Evolutionary conservation across 2,797 vertebrate species (phyloP).

Genomic region (Trachops cirrhosus): DNA sequence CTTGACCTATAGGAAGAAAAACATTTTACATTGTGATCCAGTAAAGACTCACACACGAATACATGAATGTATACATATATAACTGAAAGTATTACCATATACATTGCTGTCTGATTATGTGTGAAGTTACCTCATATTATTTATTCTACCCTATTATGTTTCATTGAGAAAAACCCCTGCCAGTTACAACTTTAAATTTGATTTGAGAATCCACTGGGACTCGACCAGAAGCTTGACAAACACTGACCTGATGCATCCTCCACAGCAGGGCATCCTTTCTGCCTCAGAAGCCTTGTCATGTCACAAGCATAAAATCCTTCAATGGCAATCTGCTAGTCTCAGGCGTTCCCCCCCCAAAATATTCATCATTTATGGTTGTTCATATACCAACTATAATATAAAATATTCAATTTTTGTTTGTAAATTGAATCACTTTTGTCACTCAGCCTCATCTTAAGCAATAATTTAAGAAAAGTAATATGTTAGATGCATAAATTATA

Average conservation of each 20-base stretch:
- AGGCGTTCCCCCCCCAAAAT: background rate
- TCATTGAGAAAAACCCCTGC: background rate
- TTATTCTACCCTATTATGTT: background rate
- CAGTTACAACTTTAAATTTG: background rate
- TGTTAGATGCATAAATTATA: background rate
- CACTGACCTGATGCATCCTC: background rate
- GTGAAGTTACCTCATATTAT: background rate
- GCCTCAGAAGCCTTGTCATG: background rate
- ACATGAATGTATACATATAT: background rate
- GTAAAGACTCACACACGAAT: background rate
- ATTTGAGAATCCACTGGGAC: conserved; percentile 4
- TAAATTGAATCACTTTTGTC: background rate
- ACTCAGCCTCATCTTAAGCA: conserved; percentile 4
- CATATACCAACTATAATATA: background rate
- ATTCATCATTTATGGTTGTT: background rate
- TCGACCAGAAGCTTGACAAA: background rate
- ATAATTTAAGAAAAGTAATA: background rate
- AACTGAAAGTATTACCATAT: background rate
- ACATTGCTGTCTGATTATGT: background rate
- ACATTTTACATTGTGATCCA: background rate
- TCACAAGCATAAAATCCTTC: background rate
- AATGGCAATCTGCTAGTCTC: background rate
- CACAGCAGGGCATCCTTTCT: background rate
- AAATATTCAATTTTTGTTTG: background rate
- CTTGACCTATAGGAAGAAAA: background rate